A percentile compares a stretch with the other conserved stretches of the same genome.
phyloP scores from a whole-genome alignment of 2,113 vertebrate species.

The Festucalex cinctus region DNA sequence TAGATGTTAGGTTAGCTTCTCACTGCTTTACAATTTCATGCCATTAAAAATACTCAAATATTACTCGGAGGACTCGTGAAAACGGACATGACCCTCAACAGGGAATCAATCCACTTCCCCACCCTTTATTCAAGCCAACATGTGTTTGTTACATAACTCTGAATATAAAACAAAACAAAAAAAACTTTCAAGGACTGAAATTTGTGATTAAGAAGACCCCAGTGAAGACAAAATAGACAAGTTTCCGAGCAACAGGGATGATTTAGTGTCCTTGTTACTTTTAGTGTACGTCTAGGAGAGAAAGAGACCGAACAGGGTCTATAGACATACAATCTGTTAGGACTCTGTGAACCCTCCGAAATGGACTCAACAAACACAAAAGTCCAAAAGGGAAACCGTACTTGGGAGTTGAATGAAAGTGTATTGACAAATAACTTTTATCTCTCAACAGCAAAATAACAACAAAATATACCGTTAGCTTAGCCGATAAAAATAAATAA shows the following conservation, averaged over 20 bases:
- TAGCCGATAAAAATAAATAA: too few species aligned
- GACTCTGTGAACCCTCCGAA: neutral
- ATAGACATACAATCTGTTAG: constrained; percentile 6
- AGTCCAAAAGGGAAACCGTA: neutral
- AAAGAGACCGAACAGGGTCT: neutral
- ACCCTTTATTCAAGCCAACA: neutral
- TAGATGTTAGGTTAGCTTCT: too few species aligned
- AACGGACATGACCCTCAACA: neutral
- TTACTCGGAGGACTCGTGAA: neutral
- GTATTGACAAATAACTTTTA: too few species aligned
- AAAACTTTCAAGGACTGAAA: neutral
- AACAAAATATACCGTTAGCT: neutral
- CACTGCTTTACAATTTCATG: neutral
- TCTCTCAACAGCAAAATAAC: too few species aligned
- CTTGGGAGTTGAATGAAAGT: neutral
- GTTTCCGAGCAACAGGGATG: neutral
- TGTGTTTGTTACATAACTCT: neutral
- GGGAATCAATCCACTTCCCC: neutral
- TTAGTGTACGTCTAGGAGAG: neutral
- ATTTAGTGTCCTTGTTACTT: neutral
- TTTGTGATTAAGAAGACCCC: neutral
- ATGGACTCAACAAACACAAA: neutral
- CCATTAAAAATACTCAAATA: neutral
- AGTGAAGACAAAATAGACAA: neutral
- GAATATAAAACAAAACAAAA: neutral